Percentiles rank a stretch among this genome's conserved stretches.
Evolutionary conservation across 2,888 invertebrate species (phyloP).

Genomic region (Papilio protenor): DNA sequence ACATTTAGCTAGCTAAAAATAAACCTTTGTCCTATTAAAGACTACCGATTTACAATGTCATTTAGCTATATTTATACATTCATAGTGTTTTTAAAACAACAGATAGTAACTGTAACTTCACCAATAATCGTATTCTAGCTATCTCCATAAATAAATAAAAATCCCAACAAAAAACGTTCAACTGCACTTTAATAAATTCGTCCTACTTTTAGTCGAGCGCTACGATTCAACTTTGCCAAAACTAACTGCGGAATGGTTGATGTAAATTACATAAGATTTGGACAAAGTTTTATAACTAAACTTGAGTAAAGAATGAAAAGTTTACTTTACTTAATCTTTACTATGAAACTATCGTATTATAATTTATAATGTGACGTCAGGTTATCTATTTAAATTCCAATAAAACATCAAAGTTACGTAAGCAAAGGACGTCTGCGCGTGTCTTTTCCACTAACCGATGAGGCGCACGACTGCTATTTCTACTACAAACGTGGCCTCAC

Average conservation of each 20-base stretch:
- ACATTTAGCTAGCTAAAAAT: too few species aligned
- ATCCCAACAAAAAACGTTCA: not conserved
- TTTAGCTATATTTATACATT: not conserved
- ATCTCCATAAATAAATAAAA: not conserved
- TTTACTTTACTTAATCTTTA: not conserved
- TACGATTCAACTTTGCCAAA: not conserved
- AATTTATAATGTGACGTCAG: not conserved
- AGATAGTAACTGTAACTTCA: too few species aligned
- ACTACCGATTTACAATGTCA: not conserved
- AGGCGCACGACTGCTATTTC: not conserved
- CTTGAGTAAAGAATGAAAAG: not conserved
- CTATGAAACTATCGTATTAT: not conserved
- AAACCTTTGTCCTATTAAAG: too few species aligned
- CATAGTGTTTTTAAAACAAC: too few species aligned
- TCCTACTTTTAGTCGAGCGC: not conserved
- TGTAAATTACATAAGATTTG: slow-evolving; percentile 6
- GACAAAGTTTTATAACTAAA: not conserved
- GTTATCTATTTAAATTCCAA: slow-evolving; percentile 10
- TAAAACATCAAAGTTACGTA: slow-evolving; percentile 6
- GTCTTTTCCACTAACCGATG: not conserved
- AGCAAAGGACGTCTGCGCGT: not conserved
- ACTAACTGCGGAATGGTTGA: not conserved
- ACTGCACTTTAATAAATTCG: not conserved
- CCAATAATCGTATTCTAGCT: not conserved
- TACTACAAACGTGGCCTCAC: not conserved